A percentile compares a stretch with the other conserved stretches of the same genome.
Evolutionary conservation across 1,140 invertebrate species (phyloP).

Genomic region (Ooceraea biroi): DNA sequence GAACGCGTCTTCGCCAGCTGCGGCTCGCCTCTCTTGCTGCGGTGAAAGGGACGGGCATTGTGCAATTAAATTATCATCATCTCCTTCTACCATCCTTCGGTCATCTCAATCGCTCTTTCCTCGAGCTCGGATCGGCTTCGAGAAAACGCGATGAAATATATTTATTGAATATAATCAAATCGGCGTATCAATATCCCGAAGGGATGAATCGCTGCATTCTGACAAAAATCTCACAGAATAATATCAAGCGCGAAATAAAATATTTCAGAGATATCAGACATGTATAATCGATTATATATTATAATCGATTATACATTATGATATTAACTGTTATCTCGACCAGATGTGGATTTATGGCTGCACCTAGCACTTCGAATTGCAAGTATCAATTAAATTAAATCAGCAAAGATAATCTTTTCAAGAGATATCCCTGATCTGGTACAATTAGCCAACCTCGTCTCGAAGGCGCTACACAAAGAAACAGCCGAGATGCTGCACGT

Average conservation of each 20-base stretch:
- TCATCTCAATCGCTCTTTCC: slow-evolving; percentile 16
- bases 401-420: background rate
- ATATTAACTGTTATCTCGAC: too few relatives aligned
- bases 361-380: too few relatives aligned
- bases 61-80: slow-evolving; percentile 76
- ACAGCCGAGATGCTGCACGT: slow-evolving; percentile 27
- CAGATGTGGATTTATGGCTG: too few relatives aligned
- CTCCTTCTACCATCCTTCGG: slow-evolving; percentile 18
- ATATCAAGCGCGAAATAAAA: too few relatives aligned
- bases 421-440: background rate
- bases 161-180: slow-evolving; percentile 65
- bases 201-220: slow-evolving; percentile 7
- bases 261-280: too few relatives aligned
- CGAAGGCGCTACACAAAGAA: slow-evolving; percentile 20
- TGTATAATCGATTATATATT: too few relatives aligned
- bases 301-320: too few relatives aligned
- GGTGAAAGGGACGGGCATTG: slow-evolving; percentile 56
- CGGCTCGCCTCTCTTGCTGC: slow-evolving; percentile 35
- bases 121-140: background rate
- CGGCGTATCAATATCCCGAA: background rate
- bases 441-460: slow-evolving; percentile 23
- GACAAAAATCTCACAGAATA: background rate
- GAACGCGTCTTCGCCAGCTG: slow-evolving; percentile 73
- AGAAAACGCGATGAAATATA: slow-evolving; percentile 52
- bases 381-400: background rate